Base-by-base conservation (phyloP, 2,797 vertebrate genomes). In the Neosilurus hyrtlii region DNA sequence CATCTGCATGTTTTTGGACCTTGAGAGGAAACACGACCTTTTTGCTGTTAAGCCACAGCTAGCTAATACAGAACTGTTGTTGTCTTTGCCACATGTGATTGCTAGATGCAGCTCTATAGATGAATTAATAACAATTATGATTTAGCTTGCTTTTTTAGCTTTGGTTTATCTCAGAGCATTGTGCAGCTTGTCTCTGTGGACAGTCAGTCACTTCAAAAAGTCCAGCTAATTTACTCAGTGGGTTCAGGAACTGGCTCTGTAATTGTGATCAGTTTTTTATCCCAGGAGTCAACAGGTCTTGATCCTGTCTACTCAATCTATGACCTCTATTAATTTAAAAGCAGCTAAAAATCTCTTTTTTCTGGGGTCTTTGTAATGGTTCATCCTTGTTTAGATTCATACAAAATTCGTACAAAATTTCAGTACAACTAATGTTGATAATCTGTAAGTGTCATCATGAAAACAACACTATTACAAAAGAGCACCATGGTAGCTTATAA, bases 211-310 rank as follows among this genome's bases (percentile, higher is more conserved):
- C 85, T 84, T 86, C 89, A 91, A 86, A 86, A 91, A 91, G 88
- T 82, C 86, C 83, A 89, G 88, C 83, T 86, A 86, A 92, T n/a
- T 94, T 92, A 90, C 89, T 92, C 90, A 94, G 90, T 84, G 90
- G 90, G 89, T 91, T 88, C 88, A 89, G 92, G 89, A 86, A 89
- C 91, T 88, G 85, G 74, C 89, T 72, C 74, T 90, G 91, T 92
- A 92, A 93, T 94, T 91, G 90, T 90, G 86, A 76, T 92, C 86
- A 90, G n/a, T 94, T 93, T 89, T 90, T 94, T 92, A 91, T 92
- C 86, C 85, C 85, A 56, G 35, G 80, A 81, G 82, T 59, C 67
- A 1, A 86, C 67, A 66, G 68, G 57, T 76, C 84, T 79, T 77
- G 14, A 78, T 80, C 86, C 83, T 83, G 82, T 84, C 86, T 87